Evolutionary conservation across 2,888 invertebrate genomes (phyloP).

Genomic region (Cephus rjabovi): DNA sequence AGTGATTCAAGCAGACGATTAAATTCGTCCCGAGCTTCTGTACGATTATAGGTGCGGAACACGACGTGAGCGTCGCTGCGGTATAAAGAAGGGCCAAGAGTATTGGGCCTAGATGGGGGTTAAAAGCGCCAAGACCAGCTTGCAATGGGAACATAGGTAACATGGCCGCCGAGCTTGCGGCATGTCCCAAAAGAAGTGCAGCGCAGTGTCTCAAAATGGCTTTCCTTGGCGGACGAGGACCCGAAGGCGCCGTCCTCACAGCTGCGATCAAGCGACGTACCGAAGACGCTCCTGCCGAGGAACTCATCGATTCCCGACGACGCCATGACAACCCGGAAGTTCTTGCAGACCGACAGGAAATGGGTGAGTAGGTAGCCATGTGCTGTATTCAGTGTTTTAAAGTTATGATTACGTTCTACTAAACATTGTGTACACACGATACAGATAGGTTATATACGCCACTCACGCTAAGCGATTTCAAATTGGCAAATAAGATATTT

Average conservation of each 20-base stretch:
- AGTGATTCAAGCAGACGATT: slow-evolving; percentile 60
- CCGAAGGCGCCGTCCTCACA: slow-evolving; percentile 56
- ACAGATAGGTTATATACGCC: no score
- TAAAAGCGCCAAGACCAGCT: slow-evolving; percentile 64
- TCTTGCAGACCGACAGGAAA: slow-evolving; percentile 68
- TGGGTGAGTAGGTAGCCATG: slow-evolving; percentile 72
- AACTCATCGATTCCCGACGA: slow-evolving; percentile 69
- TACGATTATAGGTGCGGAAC: slow-evolving; percentile 68
- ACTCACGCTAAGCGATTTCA: not conserved
- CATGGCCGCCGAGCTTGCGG: slow-evolving; percentile 75
- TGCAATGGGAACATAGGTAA: slow-evolving; percentile 73
- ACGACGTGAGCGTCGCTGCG: slow-evolving; percentile 52
- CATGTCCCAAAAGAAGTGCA: slow-evolving; percentile 69
- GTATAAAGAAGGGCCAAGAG: slow-evolving; percentile 58
- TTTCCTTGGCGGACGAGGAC: slow-evolving; percentile 57
- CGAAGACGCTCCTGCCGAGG: slow-evolving; percentile 72
- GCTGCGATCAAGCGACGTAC: slow-evolving; percentile 78
- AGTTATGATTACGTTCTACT: not conserved
- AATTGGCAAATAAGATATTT: not conserved
- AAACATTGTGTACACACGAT: not conserved
- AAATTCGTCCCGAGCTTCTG: slow-evolving; percentile 69
- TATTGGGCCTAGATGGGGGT: slow-evolving; percentile 67
- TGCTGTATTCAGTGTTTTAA: slow-evolving; percentile 54
- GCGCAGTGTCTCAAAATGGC: slow-evolving; percentile 62
- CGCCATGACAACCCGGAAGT: slow-evolving; percentile 68